Conservation (phyloP, 2,113 vertebrate genomes). For the Ammodramus savannarum region DNA sequence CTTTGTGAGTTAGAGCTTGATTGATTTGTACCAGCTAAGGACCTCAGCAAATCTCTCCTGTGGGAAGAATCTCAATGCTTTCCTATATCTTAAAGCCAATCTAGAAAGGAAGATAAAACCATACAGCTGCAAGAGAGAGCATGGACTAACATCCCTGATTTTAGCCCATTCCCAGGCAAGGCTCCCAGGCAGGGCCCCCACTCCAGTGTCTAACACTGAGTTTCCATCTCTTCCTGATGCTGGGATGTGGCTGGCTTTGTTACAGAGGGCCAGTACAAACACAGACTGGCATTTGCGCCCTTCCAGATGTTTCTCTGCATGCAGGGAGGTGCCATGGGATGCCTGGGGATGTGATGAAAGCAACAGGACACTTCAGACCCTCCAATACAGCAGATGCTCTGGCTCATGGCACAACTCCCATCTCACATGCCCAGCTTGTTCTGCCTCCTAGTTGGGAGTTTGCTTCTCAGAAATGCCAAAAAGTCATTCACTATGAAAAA, state of each 20-base stretch:
- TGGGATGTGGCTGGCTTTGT: neutral
- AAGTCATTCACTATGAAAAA: neutral
- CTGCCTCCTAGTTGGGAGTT: neutral
- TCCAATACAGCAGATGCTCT: neutral
- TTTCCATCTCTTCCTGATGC: neutral
- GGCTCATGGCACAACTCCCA: neutral
- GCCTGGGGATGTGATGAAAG: neutral
- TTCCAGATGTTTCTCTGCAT: neutral
- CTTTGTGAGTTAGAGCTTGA: conserved; percentile 40
- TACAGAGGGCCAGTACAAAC: neutral
- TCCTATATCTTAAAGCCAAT: neutral
- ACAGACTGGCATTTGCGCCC: neutral
- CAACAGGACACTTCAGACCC: neutral
- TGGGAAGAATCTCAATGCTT: neutral
- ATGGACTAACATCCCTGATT: neutral
- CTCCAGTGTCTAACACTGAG: neutral
- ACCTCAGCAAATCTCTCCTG: conserved; percentile 46
- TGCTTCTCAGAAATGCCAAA: neutral
- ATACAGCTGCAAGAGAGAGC: neutral
- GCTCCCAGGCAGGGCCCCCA: neutral
- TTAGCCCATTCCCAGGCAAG: neutral
- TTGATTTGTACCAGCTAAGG: conserved; percentile 46
- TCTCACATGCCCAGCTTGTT: neutral
- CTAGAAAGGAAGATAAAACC: conserved; percentile 30
- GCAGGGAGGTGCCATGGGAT: neutral